Evolutionary conservation across 2,888 invertebrate species (phyloP).

Genomic region (Pyralis farinalis): DNA sequence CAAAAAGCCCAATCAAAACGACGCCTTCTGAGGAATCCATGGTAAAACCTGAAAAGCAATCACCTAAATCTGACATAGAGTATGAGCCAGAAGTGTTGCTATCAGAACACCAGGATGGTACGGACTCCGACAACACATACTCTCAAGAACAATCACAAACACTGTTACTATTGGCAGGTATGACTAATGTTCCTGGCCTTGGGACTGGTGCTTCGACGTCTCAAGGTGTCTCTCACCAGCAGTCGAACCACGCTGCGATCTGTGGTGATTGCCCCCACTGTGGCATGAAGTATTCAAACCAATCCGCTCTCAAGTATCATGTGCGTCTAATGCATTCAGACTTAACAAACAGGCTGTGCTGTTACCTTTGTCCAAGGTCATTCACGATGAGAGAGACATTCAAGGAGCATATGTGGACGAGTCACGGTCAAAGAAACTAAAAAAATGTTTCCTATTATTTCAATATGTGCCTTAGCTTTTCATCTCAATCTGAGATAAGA

Average conservation of each 20-base stretch:
- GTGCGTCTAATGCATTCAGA: conserved; percentile 86
- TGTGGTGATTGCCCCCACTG: conserved; percentile 86
- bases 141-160: conserved; percentile 65
- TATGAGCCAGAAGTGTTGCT: conserved; percentile 73
- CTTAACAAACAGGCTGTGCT: conserved; percentile 84
- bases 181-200: conserved; percentile 54
- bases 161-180: conserved; percentile 57
- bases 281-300: conserved; percentile 85
- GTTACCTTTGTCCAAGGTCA: conserved; percentile 85
- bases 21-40: conserved; percentile 44
- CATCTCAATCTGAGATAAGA: conserved; percentile 3
- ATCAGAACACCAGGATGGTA: conserved; percentile 67
- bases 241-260: conserved; percentile 74
- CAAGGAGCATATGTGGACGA: conserved; percentile 86
- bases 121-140: conserved; percentile 54
- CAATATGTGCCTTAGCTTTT: conserved; percentile 52
- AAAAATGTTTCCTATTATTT: conserved; percentile 12
- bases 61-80: conserved; percentile 68
- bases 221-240: conserved; percentile 57
- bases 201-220: conserved; percentile 59
- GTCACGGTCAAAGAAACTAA: conserved; percentile 83
- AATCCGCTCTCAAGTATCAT: conserved; percentile 85
- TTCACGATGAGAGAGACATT: conserved; percentile 85
- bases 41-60: conserved; percentile 68
- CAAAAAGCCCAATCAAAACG: conserved; percentile 59